Evolutionary conservation across 2,113 vertebrate species (phyloP).

Genomic region (Paraplagusia blochii): DNA sequence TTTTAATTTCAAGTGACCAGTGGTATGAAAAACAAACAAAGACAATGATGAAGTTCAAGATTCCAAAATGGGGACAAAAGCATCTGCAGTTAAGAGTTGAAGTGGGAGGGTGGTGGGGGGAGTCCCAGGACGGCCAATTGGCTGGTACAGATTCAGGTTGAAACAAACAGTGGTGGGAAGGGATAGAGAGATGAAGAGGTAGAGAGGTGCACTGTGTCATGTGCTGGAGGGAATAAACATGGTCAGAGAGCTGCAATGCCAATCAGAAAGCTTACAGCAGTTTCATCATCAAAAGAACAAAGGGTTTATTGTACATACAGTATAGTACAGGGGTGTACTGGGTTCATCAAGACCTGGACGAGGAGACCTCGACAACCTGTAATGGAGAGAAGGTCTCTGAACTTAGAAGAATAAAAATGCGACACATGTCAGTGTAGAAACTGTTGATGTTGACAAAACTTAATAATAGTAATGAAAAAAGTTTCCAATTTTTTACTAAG

Average conservation of each 20-base stretch:
- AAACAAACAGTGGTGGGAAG: not conserved
- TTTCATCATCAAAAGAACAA: not conserved
- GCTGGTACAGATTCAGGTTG: not conserved
- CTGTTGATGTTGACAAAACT: no score
- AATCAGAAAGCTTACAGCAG: not conserved
- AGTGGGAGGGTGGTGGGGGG: not conserved
- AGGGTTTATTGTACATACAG: not conserved
- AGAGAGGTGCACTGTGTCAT: not conserved
- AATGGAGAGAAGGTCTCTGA: not conserved
- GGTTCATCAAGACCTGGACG: not conserved
- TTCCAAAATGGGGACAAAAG: not conserved
- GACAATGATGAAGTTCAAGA: not conserved
- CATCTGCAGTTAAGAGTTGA: not conserved
- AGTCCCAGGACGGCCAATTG: conserved; percentile 1
- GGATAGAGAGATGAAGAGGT: not conserved
- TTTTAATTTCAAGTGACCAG: not conserved
- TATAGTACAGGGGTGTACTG: not conserved
- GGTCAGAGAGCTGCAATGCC: not conserved
- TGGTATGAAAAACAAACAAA: not conserved
- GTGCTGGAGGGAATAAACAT: conserved; percentile 2
- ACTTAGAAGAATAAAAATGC: no score
- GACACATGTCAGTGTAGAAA: no score
- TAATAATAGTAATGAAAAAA: no score
- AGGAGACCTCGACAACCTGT: not conserved
- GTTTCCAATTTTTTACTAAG: no score